These are phyloP conservation scores for Schizothorax lantsangensis DNA, from an alignment of 2,797 vertebrate genomes.

Conservation along the genomic window DNA sequence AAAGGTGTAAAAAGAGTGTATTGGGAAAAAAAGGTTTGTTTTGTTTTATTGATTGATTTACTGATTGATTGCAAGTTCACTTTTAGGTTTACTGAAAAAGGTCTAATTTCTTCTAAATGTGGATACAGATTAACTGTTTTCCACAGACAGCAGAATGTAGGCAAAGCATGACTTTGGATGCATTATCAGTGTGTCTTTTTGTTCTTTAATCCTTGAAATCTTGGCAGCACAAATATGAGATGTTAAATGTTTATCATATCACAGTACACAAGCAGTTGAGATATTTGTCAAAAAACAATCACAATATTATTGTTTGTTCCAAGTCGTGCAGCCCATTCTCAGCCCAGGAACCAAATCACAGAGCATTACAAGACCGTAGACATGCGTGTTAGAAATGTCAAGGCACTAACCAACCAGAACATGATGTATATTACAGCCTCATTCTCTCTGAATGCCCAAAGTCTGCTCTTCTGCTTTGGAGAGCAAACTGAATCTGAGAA, in stretches of 20 bases:
- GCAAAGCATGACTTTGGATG: neutral
- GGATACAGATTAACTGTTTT: neutral
- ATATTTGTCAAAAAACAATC: conserved; percentile 1
- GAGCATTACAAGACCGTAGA: conserved; percentile 23
- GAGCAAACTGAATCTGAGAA: conserved; percentile 23
- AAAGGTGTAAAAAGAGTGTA: too few species aligned
- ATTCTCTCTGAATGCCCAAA: neutral
- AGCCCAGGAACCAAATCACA: neutral
- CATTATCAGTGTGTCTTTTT: neutral
- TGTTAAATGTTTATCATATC: neutral
- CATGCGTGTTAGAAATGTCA: conserved; percentile 22
- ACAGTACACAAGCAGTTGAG: neutral
- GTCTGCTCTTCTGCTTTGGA: conserved; percentile 4
- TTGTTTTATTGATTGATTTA: neutral
- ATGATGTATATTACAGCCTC: conserved; percentile 23
- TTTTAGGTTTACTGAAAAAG: neutral
- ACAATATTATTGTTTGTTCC: neutral
- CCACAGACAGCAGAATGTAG: neutral
- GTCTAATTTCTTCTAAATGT: neutral
- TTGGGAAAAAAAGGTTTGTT: too few species aligned
- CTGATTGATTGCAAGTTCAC: neutral
- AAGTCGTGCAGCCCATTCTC: neutral
- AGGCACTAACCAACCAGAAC: conserved; percentile 32
- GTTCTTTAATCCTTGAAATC: conserved; percentile 3
- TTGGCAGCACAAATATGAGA: neutral